Evolutionary conservation across 1,140 invertebrate genomes (phyloP).

Genomic region (Chionoecetes opilio): DNA sequence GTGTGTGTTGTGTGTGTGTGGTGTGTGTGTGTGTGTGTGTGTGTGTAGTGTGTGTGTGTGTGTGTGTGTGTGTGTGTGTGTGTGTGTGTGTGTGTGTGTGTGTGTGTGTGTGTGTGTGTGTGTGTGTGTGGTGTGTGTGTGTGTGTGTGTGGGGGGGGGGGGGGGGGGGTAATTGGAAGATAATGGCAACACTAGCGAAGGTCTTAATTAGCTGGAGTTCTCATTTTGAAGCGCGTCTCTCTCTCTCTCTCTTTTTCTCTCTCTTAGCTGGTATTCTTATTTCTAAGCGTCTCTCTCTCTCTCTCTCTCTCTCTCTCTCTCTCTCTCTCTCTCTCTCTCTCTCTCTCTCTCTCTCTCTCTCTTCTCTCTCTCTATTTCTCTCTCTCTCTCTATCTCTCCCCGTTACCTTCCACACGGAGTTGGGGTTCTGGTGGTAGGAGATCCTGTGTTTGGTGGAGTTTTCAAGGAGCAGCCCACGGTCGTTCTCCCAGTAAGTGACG

Average conservation of each 20-base stretch:
- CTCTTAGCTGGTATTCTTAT: too few relatives aligned
- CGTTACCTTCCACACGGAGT: slow-evolving; percentile 74
- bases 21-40: neutral
- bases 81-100: slow-evolving; percentile 18
- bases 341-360: neutral
- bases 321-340: slow-evolving; percentile 27
- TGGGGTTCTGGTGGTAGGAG: slow-evolving; percentile 79
- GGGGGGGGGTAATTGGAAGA: neutral
- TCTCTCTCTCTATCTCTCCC: neutral
- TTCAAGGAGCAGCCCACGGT: slow-evolving; percentile 89
- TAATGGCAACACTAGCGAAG: too few relatives aligned
- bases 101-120: slow-evolving; percentile 20
- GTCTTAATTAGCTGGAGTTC: too few relatives aligned
- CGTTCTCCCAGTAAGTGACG: slow-evolving; percentile 92
- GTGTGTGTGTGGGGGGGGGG: neutral
- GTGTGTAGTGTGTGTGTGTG: neutral
- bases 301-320: slow-evolving; percentile 23
- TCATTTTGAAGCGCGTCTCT: neutral
- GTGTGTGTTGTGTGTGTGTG: slow-evolving; percentile 13
- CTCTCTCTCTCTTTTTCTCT: slow-evolving; percentile 20
- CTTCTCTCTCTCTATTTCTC: too few relatives aligned
- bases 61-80: slow-evolving; percentile 18
- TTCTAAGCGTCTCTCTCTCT: neutral
- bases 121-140: neutral
- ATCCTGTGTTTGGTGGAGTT: slow-evolving; percentile 86